Evolutionary conservation across 1,140 invertebrate genomes (phyloP), one percentile per base, ranked within the genome.

Genomic region (Ridgeia piscesae): DNA sequence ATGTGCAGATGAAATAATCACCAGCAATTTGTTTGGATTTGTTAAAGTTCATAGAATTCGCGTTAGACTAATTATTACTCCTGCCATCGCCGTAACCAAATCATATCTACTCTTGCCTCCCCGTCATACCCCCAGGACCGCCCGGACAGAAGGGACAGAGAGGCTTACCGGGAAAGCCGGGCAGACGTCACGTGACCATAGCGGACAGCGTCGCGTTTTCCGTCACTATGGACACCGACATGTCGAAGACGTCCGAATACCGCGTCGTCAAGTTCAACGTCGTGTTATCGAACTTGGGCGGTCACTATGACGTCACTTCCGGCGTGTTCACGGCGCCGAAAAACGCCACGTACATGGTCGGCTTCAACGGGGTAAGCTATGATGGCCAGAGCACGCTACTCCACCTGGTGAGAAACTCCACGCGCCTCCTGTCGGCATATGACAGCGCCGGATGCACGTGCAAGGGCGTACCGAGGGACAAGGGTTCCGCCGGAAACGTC

Each of bases 241-340:
- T 93, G 34, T 34, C 90, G 33, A 35, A 50, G 9, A 58, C 48
- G 1, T 88, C 35, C 77, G 92, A 92, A 33, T 93, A 93, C 92
- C 88, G 93, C 21, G 89, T 93, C 89, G 48, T 93, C 48, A 35
- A 93, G 48, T 93, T 92, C 90, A 92, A 93, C 93, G 77, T 93
- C 17, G 93, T 95, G 1, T 92, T 94, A 90, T 91, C 93, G 14
- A 95, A 94, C 92, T 42, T 93, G 6, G 94, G 93, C 21, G 92
- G 91, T 88, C 93, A 88, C 9, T 95, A 94, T 92, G 92, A 93
- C 35, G 34, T 35, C 1, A 35, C 88, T 8, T 93, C 93, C 0
- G 94, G 94, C 1, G 88, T 89, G 11, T 95, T 94, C 58, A 93
- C 90, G n/a, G 92, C 93, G 11, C 94, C 94, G 2, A 42, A 89